Conservation (phyloP, 2,888 invertebrate species). For the Gisinianus flammeolus region DNA sequence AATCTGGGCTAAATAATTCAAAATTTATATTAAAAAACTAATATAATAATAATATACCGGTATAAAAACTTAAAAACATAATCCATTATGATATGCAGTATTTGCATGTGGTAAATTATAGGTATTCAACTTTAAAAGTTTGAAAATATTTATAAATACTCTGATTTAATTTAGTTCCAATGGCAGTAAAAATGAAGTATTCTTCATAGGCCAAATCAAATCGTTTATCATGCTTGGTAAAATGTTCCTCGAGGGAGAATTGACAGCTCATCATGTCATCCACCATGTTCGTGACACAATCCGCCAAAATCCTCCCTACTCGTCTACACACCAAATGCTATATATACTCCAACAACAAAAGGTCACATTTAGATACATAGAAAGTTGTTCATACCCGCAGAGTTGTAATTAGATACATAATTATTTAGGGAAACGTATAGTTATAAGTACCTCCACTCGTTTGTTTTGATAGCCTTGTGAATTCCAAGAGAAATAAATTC, state of each 20-base stretch:
- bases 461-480: background rate
- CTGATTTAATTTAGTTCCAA: slow-evolving; percentile 2
- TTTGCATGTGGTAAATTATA: background rate
- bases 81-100: background rate
- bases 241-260: background rate
- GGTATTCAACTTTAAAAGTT: background rate
- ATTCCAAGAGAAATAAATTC: slow-evolving; percentile 12
- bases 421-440: background rate
- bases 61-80: slow-evolving; percentile 3
- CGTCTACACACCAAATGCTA: background rate
- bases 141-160: background rate
- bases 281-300: background rate
- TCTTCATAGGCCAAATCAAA: slow-evolving; percentile 6
- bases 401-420: background rate
- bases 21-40: background rate
- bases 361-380: background rate
- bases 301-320: background rate
- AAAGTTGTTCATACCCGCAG: background rate
- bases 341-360: background rate
- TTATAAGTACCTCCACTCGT: background rate
- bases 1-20: slow-evolving; percentile 4
- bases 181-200: background rate
- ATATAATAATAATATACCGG: background rate
- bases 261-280: background rate
- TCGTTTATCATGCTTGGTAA: background rate